Conservation (phyloP, 2,888 invertebrate species). For the Sminthurinus aureus region DNA sequence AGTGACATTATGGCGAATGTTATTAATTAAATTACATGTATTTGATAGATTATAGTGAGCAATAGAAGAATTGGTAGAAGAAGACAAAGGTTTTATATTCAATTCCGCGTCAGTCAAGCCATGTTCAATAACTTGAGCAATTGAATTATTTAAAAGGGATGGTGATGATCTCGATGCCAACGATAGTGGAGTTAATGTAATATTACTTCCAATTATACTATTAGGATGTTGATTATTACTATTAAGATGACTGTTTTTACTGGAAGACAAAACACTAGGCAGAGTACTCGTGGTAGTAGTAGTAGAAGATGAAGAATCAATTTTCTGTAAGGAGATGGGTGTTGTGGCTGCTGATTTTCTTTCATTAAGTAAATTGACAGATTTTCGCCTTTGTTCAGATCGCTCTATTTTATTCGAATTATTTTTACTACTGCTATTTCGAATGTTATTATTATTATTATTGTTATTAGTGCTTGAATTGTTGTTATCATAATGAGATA, state of each 20-base stretch:
- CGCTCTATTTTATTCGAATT: not conserved
- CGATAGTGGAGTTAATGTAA: constrained; percentile 23
- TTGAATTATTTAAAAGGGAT: too few relatives aligned
- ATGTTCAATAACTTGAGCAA: too few relatives aligned
- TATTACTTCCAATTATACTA: constrained; percentile 9
- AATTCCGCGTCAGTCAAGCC: too few relatives aligned
- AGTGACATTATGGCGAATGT: constrained; percentile 28
- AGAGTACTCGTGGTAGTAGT: too few relatives aligned
- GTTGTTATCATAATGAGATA: too few relatives aligned
- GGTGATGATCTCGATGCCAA: constrained; percentile 5
- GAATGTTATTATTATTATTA: not conserved
- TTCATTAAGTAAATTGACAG: not conserved
- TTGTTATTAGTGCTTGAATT: not conserved
- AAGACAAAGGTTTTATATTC: not conserved
- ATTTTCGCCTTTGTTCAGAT: not conserved
- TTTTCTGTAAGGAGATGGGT: constrained; percentile 23
- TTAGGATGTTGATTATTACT: not conserved
- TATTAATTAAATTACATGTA: too few relatives aligned
- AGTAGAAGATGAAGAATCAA: not conserved
- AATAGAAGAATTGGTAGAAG: constrained; percentile 19
- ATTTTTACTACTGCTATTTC: not conserved
- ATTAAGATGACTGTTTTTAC: not conserved
- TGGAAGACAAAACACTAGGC: not conserved
- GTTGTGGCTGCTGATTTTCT: not conserved
- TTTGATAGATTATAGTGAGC: constrained; percentile 11